These are phyloP conservation scores for Prionailurus bengalensis DNA, from an alignment of 2,113 vertebrate genomes.

Conservation along the genomic window DNA sequence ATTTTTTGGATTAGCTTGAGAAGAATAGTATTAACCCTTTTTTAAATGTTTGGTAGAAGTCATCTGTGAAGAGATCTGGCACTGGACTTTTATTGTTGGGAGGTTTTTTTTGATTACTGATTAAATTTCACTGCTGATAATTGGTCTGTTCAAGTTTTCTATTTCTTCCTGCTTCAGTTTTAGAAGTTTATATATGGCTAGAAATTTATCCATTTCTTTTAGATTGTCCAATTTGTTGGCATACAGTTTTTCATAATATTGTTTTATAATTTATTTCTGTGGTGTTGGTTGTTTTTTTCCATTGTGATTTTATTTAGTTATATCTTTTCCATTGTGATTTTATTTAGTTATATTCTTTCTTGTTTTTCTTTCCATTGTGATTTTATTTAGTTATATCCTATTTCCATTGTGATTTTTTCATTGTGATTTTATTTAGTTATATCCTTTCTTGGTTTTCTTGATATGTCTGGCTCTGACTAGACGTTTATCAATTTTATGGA, in stretches of 20 bases:
- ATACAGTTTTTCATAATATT: not conserved
- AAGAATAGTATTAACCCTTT: not conserved
- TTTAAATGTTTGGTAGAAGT: not conserved
- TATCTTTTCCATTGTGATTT: not conserved
- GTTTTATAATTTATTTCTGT: not conserved
- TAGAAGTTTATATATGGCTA: not conserved
- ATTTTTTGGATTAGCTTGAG: not conserved
- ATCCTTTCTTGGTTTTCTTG: not conserved
- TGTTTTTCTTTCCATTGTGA: not conserved
- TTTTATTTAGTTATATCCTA: no score
- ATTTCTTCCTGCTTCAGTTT: not conserved
- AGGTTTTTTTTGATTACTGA: not conserved
- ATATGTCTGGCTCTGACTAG: not conserved
- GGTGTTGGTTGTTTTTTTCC: not conserved
- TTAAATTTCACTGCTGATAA: not conserved
- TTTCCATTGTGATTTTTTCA: no score
- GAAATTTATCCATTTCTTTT: not conserved
- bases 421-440: not conserved
- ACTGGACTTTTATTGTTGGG: not conserved
- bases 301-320: no score
- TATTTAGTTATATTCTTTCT: not conserved
- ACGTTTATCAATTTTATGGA: not conserved
- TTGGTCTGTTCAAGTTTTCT: not conserved
- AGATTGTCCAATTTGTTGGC: not conserved
- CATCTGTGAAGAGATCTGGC: not conserved